Evolutionary conservation across 2,888 invertebrate species (phyloP).

Genomic region (Drosophila kambysellisi): DNA sequence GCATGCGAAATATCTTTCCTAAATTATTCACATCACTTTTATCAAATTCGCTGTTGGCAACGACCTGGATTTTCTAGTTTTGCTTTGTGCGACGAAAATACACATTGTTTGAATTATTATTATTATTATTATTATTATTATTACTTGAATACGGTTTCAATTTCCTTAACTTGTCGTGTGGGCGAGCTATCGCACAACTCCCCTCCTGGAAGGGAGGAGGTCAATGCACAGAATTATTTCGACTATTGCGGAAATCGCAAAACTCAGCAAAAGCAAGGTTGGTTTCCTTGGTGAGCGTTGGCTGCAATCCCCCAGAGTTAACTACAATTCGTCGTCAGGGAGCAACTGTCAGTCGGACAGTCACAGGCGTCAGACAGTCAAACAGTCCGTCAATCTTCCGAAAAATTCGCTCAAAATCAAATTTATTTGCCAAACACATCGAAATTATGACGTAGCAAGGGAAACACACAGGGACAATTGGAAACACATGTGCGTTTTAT

Average conservation of each 20-base stretch:
- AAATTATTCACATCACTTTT: conserved; percentile 55
- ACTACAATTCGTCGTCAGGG: conserved; percentile 34
- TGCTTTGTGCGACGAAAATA: conserved; percentile 27
- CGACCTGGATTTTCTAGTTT: conserved; percentile 36
- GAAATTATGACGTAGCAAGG: conserved; percentile 66
- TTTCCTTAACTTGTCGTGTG: conserved; percentile 44
- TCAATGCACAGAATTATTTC: conserved; percentile 39
- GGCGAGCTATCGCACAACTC: too few species aligned
- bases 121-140: conserved; percentile 31
- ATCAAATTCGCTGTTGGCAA: conserved; percentile 46
- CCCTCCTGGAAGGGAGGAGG: conserved; percentile 11
- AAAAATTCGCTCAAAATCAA: conserved; percentile 72
- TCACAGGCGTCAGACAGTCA: conserved; percentile 22
- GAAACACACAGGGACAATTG: conserved; percentile 18
- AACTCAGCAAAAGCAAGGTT: conserved; percentile 53
- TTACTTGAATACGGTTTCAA: conserved; percentile 60
- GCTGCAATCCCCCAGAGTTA: conserved; percentile 38
- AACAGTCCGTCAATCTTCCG: conserved; percentile 62
- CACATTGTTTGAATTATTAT: conserved; percentile 60
- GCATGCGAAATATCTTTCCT: neutral
- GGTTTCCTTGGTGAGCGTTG: conserved; percentile 15
- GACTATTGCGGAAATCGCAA: conserved; percentile 34
- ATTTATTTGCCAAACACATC: conserved; percentile 76
- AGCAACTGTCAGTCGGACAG: conserved; percentile 33
- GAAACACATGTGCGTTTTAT: conserved; percentile 76